Evolutionary conservation across 2,888 invertebrate species (phyloP).

Genomic region (Drosophila mercatorum): DNA sequence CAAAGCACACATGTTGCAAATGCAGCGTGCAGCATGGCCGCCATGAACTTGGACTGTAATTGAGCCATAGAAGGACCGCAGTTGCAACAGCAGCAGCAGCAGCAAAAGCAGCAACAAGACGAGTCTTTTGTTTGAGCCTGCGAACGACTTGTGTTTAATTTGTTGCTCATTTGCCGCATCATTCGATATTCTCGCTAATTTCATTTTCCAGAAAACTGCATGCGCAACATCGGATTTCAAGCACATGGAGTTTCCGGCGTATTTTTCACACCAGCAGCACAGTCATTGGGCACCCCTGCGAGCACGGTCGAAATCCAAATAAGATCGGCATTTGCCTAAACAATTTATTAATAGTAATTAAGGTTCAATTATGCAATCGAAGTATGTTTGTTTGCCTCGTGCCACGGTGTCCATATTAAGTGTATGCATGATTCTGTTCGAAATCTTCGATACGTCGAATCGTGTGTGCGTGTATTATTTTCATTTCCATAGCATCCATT

Average conservation of each 20-base stretch:
- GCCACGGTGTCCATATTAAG: slow-evolving; percentile 16
- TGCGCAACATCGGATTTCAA: slow-evolving; percentile 39
- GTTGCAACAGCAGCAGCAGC: slow-evolving; percentile 17
- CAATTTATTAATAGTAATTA: slow-evolving; percentile 63
- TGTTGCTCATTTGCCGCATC: slow-evolving; percentile 75
- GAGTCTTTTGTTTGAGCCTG: slow-evolving; percentile 46
- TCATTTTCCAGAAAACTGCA: slow-evolving; percentile 31
- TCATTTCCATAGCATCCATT: slow-evolving; percentile 60
- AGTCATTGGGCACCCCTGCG: neutral
- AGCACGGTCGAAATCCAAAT: slow-evolving; percentile 29
- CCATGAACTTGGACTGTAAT: slow-evolving; percentile 71
- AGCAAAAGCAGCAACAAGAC: slow-evolving; percentile 36
- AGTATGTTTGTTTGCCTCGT: slow-evolving; percentile 47
- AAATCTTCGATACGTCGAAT: neutral
- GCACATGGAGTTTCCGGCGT: slow-evolving; percentile 50
- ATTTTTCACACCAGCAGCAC: slow-evolving; percentile 30
- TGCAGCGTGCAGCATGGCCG: slow-evolving; percentile 62
- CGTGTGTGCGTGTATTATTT: slow-evolving; percentile 52
- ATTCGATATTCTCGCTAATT: slow-evolving; percentile 66
- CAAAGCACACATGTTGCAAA: slow-evolving; percentile 69
- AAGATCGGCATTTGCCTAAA: slow-evolving; percentile 49
- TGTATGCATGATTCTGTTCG: slow-evolving; percentile 14
- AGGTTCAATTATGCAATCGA: slow-evolving; percentile 65
- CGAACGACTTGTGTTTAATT: slow-evolving; percentile 51
- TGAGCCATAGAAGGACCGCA: slow-evolving; percentile 59